These are phyloP conservation scores for Hoplodrina ambigua DNA, from an alignment of 2,888 invertebrate genomes.

Conservation along the genomic window DNA sequence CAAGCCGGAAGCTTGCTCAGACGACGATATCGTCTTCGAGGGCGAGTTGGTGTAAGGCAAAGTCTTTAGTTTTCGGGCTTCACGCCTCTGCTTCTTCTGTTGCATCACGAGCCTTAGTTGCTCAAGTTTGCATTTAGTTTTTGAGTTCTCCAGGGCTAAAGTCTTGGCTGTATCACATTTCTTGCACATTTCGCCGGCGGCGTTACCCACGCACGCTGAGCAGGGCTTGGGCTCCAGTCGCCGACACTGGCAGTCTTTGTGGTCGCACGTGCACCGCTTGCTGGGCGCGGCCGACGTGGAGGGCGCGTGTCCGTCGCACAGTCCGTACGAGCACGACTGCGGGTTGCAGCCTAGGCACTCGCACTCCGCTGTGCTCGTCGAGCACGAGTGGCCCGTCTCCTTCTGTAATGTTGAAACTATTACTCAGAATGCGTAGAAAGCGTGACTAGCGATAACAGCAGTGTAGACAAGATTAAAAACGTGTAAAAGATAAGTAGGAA, in stretches of 20 bases:
- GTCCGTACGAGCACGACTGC: constrained; percentile 79
- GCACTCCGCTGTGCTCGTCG: constrained; percentile 71
- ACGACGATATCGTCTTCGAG: constrained; percentile 95
- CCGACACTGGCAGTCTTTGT: constrained; percentile 71
- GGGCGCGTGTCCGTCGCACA: constrained; percentile 80
- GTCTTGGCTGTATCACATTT: constrained; percentile 85
- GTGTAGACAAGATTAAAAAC: constrained; percentile 39
- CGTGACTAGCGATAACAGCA: constrained; percentile 36
- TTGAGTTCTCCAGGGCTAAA: constrained; percentile 93
- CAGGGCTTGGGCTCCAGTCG: constrained; percentile 71
- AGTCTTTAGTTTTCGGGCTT: constrained; percentile 93
- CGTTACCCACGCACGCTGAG: constrained; percentile 70
- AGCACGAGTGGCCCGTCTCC: constrained; percentile 80
- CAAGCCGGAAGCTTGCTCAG: constrained; percentile 95
- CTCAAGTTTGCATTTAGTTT: constrained; percentile 96
- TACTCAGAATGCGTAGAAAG: constrained; percentile 28
- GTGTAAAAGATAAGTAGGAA: constrained; percentile 31
- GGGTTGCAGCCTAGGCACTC: constrained; percentile 78
- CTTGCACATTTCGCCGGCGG: constrained; percentile 81
- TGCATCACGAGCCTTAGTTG: constrained; percentile 97
- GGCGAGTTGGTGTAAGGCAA: constrained; percentile 90
- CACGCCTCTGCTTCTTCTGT: constrained; percentile 95
- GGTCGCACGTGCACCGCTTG: constrained; percentile 67
- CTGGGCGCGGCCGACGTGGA: constrained; percentile 56
- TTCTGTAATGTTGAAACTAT: constrained; percentile 78